Evolutionary conservation across 2,797 vertebrate genomes (phyloP).

Genomic region (Perodicticus potto): DNA sequence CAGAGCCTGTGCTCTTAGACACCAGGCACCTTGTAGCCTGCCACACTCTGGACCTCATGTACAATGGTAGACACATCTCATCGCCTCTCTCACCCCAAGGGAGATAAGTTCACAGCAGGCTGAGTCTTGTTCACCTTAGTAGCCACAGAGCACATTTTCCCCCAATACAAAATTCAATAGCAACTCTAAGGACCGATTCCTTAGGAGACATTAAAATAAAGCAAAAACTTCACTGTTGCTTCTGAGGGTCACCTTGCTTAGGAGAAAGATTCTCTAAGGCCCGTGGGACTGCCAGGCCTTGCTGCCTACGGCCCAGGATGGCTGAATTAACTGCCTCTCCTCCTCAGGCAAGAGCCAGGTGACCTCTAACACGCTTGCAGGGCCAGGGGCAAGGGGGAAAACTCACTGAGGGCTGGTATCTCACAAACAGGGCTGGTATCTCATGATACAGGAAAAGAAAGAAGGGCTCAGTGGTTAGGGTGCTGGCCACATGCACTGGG

Average conservation of each 20-base stretch:
- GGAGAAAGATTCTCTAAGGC: background rate
- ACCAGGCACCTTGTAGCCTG: background rate
- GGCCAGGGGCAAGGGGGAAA: background rate
- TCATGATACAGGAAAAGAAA: background rate
- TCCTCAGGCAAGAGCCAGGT: background rate
- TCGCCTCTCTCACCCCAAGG: rapidly evolving
- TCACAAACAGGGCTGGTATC: background rate
- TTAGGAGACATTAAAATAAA: background rate
- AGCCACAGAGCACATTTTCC: background rate
- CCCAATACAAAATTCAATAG: background rate
- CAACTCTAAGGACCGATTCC: background rate
- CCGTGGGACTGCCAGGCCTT: rapidly evolving
- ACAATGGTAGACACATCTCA: background rate
- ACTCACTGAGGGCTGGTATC: background rate
- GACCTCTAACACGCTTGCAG: background rate
- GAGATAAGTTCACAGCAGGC: background rate
- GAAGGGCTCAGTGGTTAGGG: no score
- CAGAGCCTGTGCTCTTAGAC: background rate
- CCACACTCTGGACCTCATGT: background rate
- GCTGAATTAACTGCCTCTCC: background rate
- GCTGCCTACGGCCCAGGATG: background rate
- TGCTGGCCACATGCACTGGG: no score
- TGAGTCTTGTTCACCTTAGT: background rate
- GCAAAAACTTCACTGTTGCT: background rate
- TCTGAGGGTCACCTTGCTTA: background rate